Evolutionary conservation across 1,140 invertebrate species (phyloP).

Genomic region (Aphidius ervi): DNA sequence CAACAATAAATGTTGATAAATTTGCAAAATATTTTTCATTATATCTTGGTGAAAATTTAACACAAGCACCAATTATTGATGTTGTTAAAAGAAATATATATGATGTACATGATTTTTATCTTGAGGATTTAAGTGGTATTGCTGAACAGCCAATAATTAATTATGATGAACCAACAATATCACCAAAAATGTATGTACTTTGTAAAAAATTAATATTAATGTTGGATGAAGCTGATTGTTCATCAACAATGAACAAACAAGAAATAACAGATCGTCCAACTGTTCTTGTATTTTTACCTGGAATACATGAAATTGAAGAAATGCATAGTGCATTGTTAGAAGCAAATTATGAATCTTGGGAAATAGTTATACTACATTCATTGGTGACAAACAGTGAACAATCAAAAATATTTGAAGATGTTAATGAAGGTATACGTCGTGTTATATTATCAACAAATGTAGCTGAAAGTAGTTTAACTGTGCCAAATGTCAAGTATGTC

Average conservation of each 20-base stretch:
- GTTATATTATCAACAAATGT: slow-evolving; percentile 95
- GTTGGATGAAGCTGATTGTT: slow-evolving; percentile 11
- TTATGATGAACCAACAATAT: slow-evolving; percentile 26
- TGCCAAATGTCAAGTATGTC: slow-evolving; percentile 90
- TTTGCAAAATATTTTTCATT: slow-evolving; percentile 76
- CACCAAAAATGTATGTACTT: neutral
- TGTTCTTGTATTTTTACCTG: slow-evolving; percentile 85
- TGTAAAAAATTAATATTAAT: neutral
- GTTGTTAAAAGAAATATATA: slow-evolving; percentile 55
- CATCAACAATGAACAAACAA: slow-evolving; percentile 56
- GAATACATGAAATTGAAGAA: slow-evolving; percentile 77
- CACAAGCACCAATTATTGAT: slow-evolving; percentile 57
- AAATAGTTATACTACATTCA: slow-evolving; percentile 68
- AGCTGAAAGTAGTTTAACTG: slow-evolving; percentile 95
- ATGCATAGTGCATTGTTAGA: slow-evolving; percentile 43
- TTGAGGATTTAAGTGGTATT: slow-evolving; percentile 58
- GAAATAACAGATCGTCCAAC: slow-evolving; percentile 52
- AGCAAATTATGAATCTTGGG: slow-evolving; percentile 46
- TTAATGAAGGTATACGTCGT: slow-evolving; percentile 64
- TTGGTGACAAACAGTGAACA: slow-evolving; percentile 73
- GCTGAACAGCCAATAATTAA: slow-evolving; percentile 23
- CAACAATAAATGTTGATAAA: slow-evolving; percentile 71
- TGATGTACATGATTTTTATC: slow-evolving; percentile 63
- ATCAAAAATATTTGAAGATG: slow-evolving; percentile 62
- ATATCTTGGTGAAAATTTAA: slow-evolving; percentile 46